phyloP scores from a whole-genome alignment of 2,888 invertebrate species.

The Cephalotes varians region DNA sequence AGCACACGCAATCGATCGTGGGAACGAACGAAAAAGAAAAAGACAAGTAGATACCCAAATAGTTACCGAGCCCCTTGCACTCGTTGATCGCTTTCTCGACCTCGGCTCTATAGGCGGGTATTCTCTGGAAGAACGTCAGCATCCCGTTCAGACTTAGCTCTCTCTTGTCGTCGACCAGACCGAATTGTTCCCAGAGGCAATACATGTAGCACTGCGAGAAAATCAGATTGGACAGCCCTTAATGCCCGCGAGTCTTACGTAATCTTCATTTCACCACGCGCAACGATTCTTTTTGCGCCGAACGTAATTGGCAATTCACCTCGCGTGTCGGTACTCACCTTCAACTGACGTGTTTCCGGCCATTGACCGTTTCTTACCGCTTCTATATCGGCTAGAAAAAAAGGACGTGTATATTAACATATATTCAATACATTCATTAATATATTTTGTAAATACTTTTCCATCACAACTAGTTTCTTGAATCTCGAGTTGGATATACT shows the following conservation, averaged over 20 bases:
- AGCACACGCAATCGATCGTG: conserved; percentile 62
- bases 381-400: conserved; percentile 81
- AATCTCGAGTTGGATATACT: neutral
- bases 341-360: conserved; percentile 81
- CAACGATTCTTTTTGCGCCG: neutral
- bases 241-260: neutral
- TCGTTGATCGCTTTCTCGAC: conserved; percentile 80
- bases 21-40: conserved; percentile 59
- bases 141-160: conserved; percentile 82
- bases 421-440: neutral
- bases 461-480: neutral
- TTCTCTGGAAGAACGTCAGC: conserved; percentile 83
- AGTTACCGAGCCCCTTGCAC: conserved; percentile 83
- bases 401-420: neutral
- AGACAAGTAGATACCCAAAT: conserved; percentile 77
- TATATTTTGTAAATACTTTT: neutral
- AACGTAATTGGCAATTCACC: conserved; percentile 38
- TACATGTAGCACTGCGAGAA: conserved; percentile 84
- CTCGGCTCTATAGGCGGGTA: conserved; percentile 82
- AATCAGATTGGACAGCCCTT: neutral
- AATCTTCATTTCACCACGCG: neutral
- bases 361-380: conserved; percentile 82
- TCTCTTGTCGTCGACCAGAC: conserved; percentile 83
- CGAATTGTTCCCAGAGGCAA: conserved; percentile 84
- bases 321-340: conserved; percentile 75